Base-by-base conservation (phyloP, 2,113 vertebrate species). In the Balaeniceps rex region DNA sequence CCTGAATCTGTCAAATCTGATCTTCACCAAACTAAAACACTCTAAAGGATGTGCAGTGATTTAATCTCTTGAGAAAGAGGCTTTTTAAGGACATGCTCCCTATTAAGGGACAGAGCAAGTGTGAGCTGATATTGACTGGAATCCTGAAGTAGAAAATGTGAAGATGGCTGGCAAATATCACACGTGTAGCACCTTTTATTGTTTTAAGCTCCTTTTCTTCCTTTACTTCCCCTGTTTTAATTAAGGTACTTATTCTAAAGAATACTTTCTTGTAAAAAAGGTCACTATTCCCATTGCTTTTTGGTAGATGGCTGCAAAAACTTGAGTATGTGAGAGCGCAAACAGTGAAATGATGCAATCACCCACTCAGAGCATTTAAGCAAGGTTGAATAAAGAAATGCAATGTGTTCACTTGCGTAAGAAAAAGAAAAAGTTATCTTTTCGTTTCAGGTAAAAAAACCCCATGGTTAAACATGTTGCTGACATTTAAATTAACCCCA, bases 311-410 rank as follows among this genome's bases (percentile, higher is more conserved):
- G 75, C 36, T 60, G 38, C 28, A 31, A 86, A 88, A 83, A 76
- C 6, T 57, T 29, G 34, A 36, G 23, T 6, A 10, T 44, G 42
- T 15, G 4, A 87, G 11, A 74, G 15, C 40, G 68, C 0, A 0
- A 58, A 68, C 8, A 25, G n/a, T 23, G 10, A 44, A 63, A 92
- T 18, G 66, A 79, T 52, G 42, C 34, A 57, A 28, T 54, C 9
- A 16, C 29, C 47, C 33, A 21, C 28, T 17, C 38, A 66, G 40
- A 68, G 42, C 7, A 31, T 75, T 76, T 52, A 54, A 68, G 38
- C 31, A 57, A 54, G 54, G 71, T 0, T 31, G 9, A 76, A 86
- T 64, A 49, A 79, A 90, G 15, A 68, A 83, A 55, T 12, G 5
- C 19, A 87, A 9, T 38, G 33, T 46, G 18, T 51, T 79, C 29